These are phyloP conservation scores for Scolopax rusticola DNA, from an alignment of 2,797 vertebrate genomes.

Conservation along the genomic window DNA sequence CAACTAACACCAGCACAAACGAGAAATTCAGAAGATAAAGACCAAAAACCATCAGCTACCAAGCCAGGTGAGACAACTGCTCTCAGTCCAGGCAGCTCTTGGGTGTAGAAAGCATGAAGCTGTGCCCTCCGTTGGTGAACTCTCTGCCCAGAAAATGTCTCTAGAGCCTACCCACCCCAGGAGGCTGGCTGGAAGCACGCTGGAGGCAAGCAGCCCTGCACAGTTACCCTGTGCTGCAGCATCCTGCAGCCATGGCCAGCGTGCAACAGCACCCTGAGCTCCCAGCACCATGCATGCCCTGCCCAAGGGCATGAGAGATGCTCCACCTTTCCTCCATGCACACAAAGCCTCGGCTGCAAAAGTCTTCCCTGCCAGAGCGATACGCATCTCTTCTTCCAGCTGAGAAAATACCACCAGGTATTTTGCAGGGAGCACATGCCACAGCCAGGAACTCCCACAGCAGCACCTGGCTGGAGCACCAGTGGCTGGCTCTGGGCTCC, in stretches of 20 bases:
- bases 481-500: not conserved
- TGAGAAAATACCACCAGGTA: slow-evolving; percentile 8
- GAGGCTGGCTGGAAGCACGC: fast-evolving
- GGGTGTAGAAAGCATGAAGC: not conserved
- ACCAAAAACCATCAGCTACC: not conserved
- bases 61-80: fast-evolving
- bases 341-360: not conserved
- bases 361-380: not conserved
- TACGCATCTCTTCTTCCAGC: slow-evolving; percentile 22
- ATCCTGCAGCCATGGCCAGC: not conserved
- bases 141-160: not conserved
- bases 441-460: slow-evolving; percentile 32
- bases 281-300: not conserved
- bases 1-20: not conserved
- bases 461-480: slow-evolving; percentile 14
- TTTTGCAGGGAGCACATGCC: not conserved
- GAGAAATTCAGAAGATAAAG: not conserved
- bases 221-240: not conserved
- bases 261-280: not conserved
- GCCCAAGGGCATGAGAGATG: not conserved
- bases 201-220: not conserved
- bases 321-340: not conserved
- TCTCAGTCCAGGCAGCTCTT: not conserved
- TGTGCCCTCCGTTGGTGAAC: fast-evolving
- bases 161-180: not conserved